A percentile compares a stretch with the other conserved stretches of the same genome.
Conservation (phyloP, 2,888 invertebrate species). For the Lepetodrilus schrolli region DNA sequence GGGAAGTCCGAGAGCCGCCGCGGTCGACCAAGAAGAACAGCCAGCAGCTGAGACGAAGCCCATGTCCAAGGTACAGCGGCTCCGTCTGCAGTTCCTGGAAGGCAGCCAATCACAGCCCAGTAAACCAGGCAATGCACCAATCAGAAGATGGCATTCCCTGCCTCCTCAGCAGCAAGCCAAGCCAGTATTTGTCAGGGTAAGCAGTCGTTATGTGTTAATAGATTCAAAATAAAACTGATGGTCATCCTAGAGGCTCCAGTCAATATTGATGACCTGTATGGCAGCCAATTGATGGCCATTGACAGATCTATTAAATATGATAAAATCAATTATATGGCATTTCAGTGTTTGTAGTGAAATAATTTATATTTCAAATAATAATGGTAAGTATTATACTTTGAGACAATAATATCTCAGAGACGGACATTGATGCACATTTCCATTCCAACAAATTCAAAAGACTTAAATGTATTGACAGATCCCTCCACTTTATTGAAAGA, state of each 20-base stretch:
- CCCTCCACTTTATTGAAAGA: too few relatives aligned
- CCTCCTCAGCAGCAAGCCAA: constrained; percentile 43
- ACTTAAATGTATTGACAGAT: too few relatives aligned
- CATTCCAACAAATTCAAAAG: too few relatives aligned
- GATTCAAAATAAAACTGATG: background rate
- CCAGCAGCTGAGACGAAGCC: background rate
- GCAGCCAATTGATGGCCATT: too few relatives aligned
- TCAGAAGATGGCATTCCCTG: constrained; percentile 46
- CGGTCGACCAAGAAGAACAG: background rate
- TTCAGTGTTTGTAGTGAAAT: too few relatives aligned
- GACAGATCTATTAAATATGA: too few relatives aligned
- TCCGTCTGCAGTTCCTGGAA: constrained; percentile 43
- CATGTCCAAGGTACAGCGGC: constrained; percentile 37
- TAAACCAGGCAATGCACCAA: constrained; percentile 4
- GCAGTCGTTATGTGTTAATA: background rate
- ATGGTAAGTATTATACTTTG: too few relatives aligned
- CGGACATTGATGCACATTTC: too few relatives aligned
- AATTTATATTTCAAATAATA: too few relatives aligned
- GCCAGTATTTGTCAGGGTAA: constrained; percentile 42
- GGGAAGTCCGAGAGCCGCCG: background rate
- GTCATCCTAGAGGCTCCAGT: background rate
- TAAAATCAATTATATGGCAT: too few relatives aligned
- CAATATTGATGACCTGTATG: too few relatives aligned
- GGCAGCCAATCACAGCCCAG: constrained; percentile 25
- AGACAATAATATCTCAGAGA: too few relatives aligned